A percentile compares a stretch with the other conserved stretches of the same genome.
These are phyloP conservation scores for Caenorhabditis drosophilae DNA, from an alignment of 2,888 invertebrate genomes.

Conservation along the genomic window DNA sequence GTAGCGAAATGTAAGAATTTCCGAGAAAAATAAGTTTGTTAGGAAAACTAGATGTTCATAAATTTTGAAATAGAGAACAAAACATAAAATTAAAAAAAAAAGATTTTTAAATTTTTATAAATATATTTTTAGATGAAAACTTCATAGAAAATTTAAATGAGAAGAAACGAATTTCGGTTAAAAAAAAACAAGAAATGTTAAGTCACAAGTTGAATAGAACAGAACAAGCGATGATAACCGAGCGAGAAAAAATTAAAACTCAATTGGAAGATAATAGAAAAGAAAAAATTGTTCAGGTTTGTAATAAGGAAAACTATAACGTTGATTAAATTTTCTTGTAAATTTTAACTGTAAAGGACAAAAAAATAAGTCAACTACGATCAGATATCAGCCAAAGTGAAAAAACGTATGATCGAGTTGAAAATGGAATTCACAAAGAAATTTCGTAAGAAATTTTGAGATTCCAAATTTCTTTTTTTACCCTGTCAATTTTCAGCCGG, in stretches of 20 bases:
- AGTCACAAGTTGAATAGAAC: slow-evolving; percentile 23
- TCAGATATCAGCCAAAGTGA: slow-evolving; percentile 27
- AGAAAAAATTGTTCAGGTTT: slow-evolving; percentile 24
- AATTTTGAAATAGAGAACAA: background rate
- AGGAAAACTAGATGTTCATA: slow-evolving; percentile 7
- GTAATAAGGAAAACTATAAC: too few species aligned
- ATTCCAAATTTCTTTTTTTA: background rate
- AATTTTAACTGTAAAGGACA: slow-evolving; percentile 28
- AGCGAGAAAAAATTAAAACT: slow-evolving; percentile 15
- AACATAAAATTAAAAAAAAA: slow-evolving; percentile 2
- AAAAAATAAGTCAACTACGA: slow-evolving; percentile 20
- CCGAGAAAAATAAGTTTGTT: slow-evolving; percentile 7
- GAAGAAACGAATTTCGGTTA: slow-evolving; percentile 10
- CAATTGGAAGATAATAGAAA: slow-evolving; percentile 24
- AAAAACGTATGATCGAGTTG: slow-evolving; percentile 29
- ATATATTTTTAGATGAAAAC: slow-evolving; percentile 22
- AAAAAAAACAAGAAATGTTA: slow-evolving; percentile 15
- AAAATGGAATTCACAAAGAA: slow-evolving; percentile 18
- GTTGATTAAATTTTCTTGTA: background rate
- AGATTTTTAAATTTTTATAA: background rate
- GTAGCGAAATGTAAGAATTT: too few species aligned
- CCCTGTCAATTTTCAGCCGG: slow-evolving; percentile 4
- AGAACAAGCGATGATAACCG: slow-evolving; percentile 18
- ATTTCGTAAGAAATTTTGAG: slow-evolving; percentile 10
- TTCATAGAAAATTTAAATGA: slow-evolving; percentile 24